These are phyloP conservation scores for Andrena cerasifolii DNA, from an alignment of 1,140 invertebrate genomes.

Conservation along the genomic window DNA sequence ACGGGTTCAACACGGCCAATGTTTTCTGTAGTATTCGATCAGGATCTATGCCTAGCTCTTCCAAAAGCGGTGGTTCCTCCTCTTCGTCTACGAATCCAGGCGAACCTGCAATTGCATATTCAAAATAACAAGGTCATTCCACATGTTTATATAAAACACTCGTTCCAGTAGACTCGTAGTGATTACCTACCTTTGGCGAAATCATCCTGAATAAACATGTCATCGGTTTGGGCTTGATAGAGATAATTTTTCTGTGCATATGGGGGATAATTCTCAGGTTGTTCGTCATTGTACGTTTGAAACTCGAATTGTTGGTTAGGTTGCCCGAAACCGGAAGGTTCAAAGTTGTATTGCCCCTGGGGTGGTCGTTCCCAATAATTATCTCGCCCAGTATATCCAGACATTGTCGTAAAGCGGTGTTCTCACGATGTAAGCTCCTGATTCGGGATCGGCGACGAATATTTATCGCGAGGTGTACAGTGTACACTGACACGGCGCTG, in stretches of 20 bases:
- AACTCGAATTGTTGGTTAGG: constrained; percentile 80
- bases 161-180: too few species aligned
- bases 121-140: background rate
- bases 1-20: constrained; percentile 93
- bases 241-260: constrained; percentile 73
- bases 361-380: constrained; percentile 74
- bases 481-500: too few species aligned
- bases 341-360: constrained; percentile 76
- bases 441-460: too few species aligned
- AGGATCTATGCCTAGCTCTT: constrained; percentile 97
- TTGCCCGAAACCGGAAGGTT: constrained; percentile 74
- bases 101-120: background rate
- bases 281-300: constrained; percentile 74
- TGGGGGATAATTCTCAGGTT: constrained; percentile 66
- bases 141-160: background rate
- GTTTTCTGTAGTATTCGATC: constrained; percentile 96
- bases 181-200: constrained; percentile 71
- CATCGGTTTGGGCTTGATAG: constrained; percentile 72
- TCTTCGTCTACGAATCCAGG: constrained; percentile 63
- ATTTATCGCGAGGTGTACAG: too few species aligned
- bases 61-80: constrained; percentile 92
- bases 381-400: constrained; percentile 73
- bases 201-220: constrained; percentile 71
- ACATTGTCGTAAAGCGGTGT: constrained; percentile 71
- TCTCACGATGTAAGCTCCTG: too few species aligned